Conservation (phyloP, 2,113 vertebrate species). For the Crotalus tigris region DNA sequence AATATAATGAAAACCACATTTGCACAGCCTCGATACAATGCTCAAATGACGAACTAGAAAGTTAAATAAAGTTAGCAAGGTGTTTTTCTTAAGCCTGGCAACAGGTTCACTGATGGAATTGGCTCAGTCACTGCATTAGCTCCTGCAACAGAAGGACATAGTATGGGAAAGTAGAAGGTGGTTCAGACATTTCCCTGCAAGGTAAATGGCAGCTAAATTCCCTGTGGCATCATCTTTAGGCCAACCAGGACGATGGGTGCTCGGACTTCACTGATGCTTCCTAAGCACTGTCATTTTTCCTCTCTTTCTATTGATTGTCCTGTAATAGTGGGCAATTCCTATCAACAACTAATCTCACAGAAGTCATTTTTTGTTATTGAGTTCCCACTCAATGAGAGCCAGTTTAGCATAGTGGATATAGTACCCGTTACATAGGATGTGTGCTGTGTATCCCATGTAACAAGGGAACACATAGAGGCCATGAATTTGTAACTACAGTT, state of each 20-base stretch:
- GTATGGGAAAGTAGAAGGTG: neutral
- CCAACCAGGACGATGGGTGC: neutral
- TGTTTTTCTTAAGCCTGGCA: neutral
- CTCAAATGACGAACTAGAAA: neutral
- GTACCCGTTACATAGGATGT: too few relatives aligned
- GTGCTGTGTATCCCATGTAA: neutral
- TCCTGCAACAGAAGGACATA: neutral
- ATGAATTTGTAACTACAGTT: neutral
- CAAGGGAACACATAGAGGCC: neutral
- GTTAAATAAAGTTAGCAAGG: neutral
- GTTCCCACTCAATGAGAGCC: neutral
- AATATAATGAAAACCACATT: neutral
- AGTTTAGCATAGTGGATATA: too few relatives aligned
- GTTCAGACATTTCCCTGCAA: neutral
- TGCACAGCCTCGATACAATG: rapidly evolving
- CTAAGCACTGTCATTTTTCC: neutral
- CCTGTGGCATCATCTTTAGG: neutral
- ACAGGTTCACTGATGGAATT: neutral
- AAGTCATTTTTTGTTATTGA: neutral
- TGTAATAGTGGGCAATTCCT: neutral
- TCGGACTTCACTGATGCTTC: neutral
- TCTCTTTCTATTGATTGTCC: neutral
- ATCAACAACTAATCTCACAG: neutral
- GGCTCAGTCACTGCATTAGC: neutral
- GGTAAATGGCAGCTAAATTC: neutral